phyloP scores from a whole-genome alignment of 2,888 invertebrate species.

The Conchocele bisecta region DNA sequence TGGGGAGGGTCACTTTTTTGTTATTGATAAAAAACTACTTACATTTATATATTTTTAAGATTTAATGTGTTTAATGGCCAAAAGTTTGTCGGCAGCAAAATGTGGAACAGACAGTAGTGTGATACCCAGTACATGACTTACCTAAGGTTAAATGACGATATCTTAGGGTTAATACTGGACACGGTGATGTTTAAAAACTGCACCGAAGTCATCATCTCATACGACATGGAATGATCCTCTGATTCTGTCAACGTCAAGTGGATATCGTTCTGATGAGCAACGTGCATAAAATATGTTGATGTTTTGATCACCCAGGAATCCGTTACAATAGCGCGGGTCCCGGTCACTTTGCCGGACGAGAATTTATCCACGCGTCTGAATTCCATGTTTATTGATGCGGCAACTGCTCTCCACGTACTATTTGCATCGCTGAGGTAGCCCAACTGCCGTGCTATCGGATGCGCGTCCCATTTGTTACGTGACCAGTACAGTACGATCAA shows the following conservation, averaged over 20 bases:
- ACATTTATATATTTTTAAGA: too few species aligned
- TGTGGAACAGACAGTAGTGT: too few species aligned
- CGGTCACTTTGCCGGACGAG: constrained; percentile 76
- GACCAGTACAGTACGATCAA: constrained; percentile 88
- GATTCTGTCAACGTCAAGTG: constrained; percentile 89
- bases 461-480: constrained; percentile 87
- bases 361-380: constrained; percentile 86
- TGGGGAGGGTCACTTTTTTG: too few species aligned
- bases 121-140: too few species aligned
- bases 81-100: too few species aligned
- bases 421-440: constrained; percentile 70
- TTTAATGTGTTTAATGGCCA: too few species aligned
- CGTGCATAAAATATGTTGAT: constrained; percentile 88
- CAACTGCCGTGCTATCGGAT: constrained; percentile 89
- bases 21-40: too few species aligned
- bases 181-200: constrained; percentile 93
- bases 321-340: constrained; percentile 84
- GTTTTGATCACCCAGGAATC: constrained; percentile 95
- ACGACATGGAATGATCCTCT: constrained; percentile 85
- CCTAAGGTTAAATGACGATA: constrained; percentile 79
- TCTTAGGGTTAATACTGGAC: constrained; percentile 70
- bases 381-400: constrained; percentile 89
- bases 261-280: constrained; percentile 91
- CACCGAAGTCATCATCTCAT: constrained; percentile 87
- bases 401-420: constrained; percentile 87